A percentile compares a stretch with the other conserved stretches of the same genome.
These are phyloP conservation scores for Neosalanx taihuensis DNA, from an alignment of 2,797 vertebrate genomes.

Conservation along the genomic window DNA sequence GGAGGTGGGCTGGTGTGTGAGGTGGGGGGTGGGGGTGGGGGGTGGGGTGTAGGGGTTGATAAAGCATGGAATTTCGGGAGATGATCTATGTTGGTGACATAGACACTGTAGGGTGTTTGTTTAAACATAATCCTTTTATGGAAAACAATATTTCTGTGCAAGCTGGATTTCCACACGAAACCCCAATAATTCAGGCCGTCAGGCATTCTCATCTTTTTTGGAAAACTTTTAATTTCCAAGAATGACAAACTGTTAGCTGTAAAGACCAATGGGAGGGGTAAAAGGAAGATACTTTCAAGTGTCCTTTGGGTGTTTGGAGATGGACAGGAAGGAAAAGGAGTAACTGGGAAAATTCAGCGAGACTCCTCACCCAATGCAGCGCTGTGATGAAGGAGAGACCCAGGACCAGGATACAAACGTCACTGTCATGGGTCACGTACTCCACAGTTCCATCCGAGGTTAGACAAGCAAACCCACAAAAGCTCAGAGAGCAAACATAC, in stretches of 20 bases:
- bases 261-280: neutral
- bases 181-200: too few relatives aligned
- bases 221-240: too few relatives aligned
- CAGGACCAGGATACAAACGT: constrained; percentile 52
- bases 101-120: neutral
- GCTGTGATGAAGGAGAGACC: constrained; percentile 38
- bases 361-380: constrained; percentile 57
- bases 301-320: constrained; percentile 55
- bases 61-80: neutral
- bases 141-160: too few relatives aligned
- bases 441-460: neutral
- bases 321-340: constrained; percentile 76
- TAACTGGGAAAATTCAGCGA: constrained; percentile 70
- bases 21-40: neutral
- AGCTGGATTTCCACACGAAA: too few relatives aligned
- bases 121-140: neutral
- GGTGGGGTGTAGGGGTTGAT: neutral
- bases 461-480: neutral
- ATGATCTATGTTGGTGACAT: neutral
- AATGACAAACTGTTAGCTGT: too few relatives aligned
- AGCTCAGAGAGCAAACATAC: too few relatives aligned
- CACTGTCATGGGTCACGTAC: constrained; percentile 48
- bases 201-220: too few relatives aligned
- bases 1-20: neutral
- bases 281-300: constrained; percentile 48